Percentiles rank a stretch among this genome's conserved stretches.
These are phyloP conservation scores for Acanthochromis polyacanthus DNA, from an alignment of 2,113 vertebrate genomes.

Conservation along the genomic window DNA sequence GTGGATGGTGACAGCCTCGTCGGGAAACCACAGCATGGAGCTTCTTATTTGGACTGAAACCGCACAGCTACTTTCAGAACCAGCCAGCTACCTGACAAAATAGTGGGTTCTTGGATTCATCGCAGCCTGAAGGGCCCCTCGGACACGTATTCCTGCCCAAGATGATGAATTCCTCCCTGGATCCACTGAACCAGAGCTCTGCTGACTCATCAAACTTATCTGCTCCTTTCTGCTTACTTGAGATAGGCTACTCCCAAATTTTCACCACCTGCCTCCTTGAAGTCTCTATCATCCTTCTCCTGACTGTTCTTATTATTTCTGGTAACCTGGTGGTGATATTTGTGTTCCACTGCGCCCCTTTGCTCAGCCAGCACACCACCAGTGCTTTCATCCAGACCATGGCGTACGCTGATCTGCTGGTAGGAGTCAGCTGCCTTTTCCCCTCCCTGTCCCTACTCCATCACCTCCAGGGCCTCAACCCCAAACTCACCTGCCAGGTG, in stretches of 20 bases:
- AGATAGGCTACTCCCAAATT: conserved; percentile 90
- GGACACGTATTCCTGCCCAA: conserved; percentile 69
- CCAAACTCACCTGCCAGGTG: conserved; percentile 92
- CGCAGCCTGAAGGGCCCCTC: conserved; percentile 38
- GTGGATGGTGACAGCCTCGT: conserved; percentile 27
- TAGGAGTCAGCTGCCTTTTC: conserved; percentile 96
- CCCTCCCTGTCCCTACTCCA: conserved; percentile 94
- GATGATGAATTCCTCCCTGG: conserved; percentile 95
- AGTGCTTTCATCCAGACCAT: conserved; percentile 99
- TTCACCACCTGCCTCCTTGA: conserved; percentile 94
- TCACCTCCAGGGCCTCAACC: conserved; percentile 88
- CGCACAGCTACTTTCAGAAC: conserved; percentile 11
- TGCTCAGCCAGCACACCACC: conserved; percentile 96
- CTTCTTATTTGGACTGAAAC: conserved; percentile 52
- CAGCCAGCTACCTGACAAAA: conserved; percentile 22
- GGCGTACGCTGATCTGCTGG: conserved; percentile 97
- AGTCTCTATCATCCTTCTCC: conserved; percentile 92
- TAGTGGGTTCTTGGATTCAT: conserved; percentile 43
- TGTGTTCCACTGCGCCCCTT: conserved; percentile 98
- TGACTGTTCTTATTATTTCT: conserved; percentile 94
- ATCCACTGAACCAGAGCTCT: conserved; percentile 87
- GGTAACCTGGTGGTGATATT: conserved; percentile 98
- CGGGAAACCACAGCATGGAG: conserved; percentile 37
- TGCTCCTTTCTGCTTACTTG: conserved; percentile 93
- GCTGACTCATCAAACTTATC: conserved; percentile 85